Conservation (phyloP, 1,140 invertebrate species). For the Brachionus manjavacas region DNA sequence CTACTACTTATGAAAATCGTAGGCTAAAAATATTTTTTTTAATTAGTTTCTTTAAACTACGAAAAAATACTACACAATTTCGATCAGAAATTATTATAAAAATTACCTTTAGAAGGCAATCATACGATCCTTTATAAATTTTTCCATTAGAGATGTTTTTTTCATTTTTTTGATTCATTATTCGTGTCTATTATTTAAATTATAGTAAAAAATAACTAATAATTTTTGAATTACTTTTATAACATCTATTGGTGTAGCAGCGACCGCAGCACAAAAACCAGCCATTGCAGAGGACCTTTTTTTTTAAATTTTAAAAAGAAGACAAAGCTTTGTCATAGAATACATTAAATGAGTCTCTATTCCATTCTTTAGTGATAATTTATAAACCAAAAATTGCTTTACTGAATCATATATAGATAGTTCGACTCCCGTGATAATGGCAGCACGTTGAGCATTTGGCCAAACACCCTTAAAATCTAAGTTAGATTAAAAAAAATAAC, state of each 20-base stretch:
- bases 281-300: slow-evolving; percentile 47
- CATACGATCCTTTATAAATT: slow-evolving; percentile 51
- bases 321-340: background rate
- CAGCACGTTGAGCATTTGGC: slow-evolving; percentile 82
- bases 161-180: slow-evolving; percentile 67
- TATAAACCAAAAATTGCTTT: slow-evolving; percentile 70
- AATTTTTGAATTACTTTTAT: slow-evolving; percentile 49
- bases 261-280: slow-evolving; percentile 53
- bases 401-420: slow-evolving; percentile 85
- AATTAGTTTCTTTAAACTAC: too few species aligned
- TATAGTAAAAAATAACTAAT: too few species aligned
- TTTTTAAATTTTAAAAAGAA: background rate
- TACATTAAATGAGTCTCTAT: slow-evolving; percentile 78
- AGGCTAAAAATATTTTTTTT: too few species aligned
- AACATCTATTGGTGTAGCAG: slow-evolving; percentile 56
- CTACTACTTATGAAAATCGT: too few species aligned
- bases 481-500: background rate
- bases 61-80: too few species aligned
- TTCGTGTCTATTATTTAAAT: slow-evolving; percentile 68
- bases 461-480: slow-evolving; percentile 68
- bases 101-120: slow-evolving; percentile 61
- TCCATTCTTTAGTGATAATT: slow-evolving; percentile 68
- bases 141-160: slow-evolving; percentile 45
- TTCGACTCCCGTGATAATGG: slow-evolving; percentile 84
- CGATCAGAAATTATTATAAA: background rate